Evolutionary conservation across 1,140 invertebrate genomes (phyloP).

Genomic region (Physella acuta): DNA sequence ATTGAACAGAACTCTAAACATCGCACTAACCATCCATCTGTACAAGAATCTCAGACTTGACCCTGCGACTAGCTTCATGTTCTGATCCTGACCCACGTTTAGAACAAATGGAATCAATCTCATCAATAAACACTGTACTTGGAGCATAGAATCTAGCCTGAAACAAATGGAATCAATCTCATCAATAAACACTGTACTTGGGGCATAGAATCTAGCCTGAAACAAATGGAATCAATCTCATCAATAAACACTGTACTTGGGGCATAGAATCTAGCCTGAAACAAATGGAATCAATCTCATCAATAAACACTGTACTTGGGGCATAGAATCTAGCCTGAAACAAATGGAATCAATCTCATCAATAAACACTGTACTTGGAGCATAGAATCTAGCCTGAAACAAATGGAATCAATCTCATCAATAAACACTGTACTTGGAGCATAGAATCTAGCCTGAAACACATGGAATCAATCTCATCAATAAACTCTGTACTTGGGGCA

Average conservation of each 20-base stretch:
- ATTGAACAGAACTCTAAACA: not conserved
- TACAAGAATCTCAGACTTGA: constrained; percentile 96
- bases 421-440: constrained; percentile 99
- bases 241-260: constrained; percentile 99
- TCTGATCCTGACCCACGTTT: constrained; percentile 93
- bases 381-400: constrained; percentile 91
- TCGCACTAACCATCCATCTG: constrained; percentile 89
- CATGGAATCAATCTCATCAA: constrained; percentile 99
- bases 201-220: constrained; percentile 96
- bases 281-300: constrained; percentile 95
- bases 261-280: constrained; percentile 93
- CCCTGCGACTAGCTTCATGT: constrained; percentile 94
- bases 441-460: constrained; percentile 88
- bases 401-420: constrained; percentile 97
- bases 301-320: constrained; percentile 98
- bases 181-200: constrained; percentile 99
- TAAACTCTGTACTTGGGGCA: constrained; percentile 98
- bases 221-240: constrained; percentile 92
- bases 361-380: constrained; percentile 98
- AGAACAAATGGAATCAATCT: constrained; percentile 98
- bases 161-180: constrained; percentile 91
- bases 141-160: constrained; percentile 97
- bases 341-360: constrained; percentile 99
- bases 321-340: constrained; percentile 95
- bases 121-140: constrained; percentile 99